A percentile compares a stretch with the other conserved stretches of the same genome.
These are phyloP conservation scores for Dicentrarchus labrax DNA, from an alignment of 2,113 vertebrate genomes.

Conservation along the genomic window DNA sequence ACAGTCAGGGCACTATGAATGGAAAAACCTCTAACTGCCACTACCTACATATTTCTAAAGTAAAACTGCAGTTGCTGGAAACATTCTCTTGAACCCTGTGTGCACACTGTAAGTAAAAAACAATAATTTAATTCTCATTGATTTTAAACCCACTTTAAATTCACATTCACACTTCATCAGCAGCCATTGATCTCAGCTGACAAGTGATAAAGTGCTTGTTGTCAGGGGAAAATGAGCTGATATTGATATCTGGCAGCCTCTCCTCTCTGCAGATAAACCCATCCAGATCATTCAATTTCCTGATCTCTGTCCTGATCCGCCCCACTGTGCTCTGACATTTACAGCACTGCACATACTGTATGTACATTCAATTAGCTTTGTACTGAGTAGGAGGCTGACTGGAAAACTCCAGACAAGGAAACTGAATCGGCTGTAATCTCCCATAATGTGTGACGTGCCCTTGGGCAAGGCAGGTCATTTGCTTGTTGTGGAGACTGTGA, in stretches of 20 bases:
- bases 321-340: conserved; percentile 13
- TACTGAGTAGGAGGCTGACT: not conserved
- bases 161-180: conserved; percentile 15
- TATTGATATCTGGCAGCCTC: conserved; percentile 34
- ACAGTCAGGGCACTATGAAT: not conserved
- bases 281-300: conserved; percentile 32
- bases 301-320: not conserved
- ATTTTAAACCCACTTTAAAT: conserved; percentile 35
- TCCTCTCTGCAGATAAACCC: conserved; percentile 29
- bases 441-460: not conserved
- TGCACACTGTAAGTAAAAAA: not conserved
- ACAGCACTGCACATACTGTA: not conserved
- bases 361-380: not conserved
- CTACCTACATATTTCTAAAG: not conserved
- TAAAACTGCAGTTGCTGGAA: conserved; percentile 17
- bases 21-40: not conserved
- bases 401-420: not conserved
- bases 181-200: conserved; percentile 26
- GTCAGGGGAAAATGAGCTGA: conserved; percentile 15
- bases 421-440: not conserved
- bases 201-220: conserved; percentile 30
- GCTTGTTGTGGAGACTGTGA: not conserved
- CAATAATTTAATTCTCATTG: not conserved
- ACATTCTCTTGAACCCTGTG: not conserved
- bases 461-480: not conserved